A percentile compares a stretch with the other conserved stretches of the same genome.
Evolutionary conservation across 2,113 vertebrate genomes (phyloP).

Genomic region (Pygoscelis adeliae): DNA sequence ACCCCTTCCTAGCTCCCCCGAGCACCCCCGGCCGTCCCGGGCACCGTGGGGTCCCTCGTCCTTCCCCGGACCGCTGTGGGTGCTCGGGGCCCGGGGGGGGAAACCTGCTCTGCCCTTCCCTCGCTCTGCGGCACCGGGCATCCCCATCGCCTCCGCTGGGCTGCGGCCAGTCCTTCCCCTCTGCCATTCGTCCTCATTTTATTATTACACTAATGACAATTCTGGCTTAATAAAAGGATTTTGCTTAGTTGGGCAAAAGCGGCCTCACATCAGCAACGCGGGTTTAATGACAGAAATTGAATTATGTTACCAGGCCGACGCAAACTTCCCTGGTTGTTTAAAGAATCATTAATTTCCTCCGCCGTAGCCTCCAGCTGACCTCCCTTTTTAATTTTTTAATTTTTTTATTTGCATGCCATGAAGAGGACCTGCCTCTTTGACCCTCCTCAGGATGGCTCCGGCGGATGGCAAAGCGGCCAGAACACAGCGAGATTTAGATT

Average conservation of each 20-base stretch:
- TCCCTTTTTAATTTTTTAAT: not conserved
- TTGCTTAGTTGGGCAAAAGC: constrained; percentile 7
- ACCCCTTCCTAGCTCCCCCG: not conserved
- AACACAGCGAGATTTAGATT: not conserved
- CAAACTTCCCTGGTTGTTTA: constrained; percentile 42
- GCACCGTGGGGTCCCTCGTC: rapidly evolving
- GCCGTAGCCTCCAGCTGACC: constrained; percentile 51
- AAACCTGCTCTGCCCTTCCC: not conserved
- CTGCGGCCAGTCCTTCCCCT: not conserved
- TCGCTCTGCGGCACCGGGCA: not conserved
- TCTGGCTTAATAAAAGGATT: not conserved
- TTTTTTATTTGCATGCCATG: not conserved
- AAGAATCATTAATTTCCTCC: constrained; percentile 19
- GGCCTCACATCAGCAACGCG: not conserved
- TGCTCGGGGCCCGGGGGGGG: rapidly evolving
- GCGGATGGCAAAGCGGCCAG: not conserved
- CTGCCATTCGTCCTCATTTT: not conserved
- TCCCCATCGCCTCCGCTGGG: not conserved
- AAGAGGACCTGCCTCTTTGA: constrained; percentile 25
- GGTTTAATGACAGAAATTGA: not conserved
- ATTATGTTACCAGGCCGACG: constrained; percentile 18
- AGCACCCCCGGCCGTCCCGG: not conserved
- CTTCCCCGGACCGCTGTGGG: rapidly evolving
- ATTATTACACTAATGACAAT: not conserved
- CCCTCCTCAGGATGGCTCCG: not conserved